Evolutionary conservation across 2,797 vertebrate genomes (phyloP).

Genomic region (Tragopan temminckii): DNA sequence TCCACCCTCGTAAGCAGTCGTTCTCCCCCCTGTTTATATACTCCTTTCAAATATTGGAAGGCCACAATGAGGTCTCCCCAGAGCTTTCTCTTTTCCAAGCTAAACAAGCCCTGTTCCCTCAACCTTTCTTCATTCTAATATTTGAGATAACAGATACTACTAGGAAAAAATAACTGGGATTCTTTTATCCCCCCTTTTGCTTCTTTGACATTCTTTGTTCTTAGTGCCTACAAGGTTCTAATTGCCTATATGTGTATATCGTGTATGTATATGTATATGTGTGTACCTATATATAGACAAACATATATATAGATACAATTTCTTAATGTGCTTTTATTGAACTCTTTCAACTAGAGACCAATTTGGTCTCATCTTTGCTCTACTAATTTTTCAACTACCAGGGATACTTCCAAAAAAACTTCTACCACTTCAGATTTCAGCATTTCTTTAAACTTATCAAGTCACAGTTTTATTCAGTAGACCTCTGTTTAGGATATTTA

Average conservation of each 20-base stretch:
- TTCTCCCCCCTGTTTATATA: too few species aligned
- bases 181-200: background rate
- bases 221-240: background rate
- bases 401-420: background rate
- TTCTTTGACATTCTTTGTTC: background rate
- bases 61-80: too few species aligned
- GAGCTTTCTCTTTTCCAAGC: too few species aligned
- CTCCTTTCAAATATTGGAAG: too few species aligned
- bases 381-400: background rate
- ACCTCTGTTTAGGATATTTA: background rate
- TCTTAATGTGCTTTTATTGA: background rate
- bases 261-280: background rate
- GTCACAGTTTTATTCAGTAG: background rate
- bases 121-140: background rate
- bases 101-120: too few species aligned
- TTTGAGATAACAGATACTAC: background rate
- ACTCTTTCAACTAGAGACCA: background rate
- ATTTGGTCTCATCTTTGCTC: background rate
- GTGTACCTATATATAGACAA: background rate
- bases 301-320: too few species aligned
- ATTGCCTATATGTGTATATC: background rate
- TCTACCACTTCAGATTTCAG: background rate
- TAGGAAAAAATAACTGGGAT: background rate
- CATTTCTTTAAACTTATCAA: background rate
- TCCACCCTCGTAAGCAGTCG: too few species aligned